Evolutionary conservation across 2,888 invertebrate genomes (phyloP), one percentile per base, ranked within the genome.

Genomic region (Stenoptilia bipunctidactyla): DNA sequence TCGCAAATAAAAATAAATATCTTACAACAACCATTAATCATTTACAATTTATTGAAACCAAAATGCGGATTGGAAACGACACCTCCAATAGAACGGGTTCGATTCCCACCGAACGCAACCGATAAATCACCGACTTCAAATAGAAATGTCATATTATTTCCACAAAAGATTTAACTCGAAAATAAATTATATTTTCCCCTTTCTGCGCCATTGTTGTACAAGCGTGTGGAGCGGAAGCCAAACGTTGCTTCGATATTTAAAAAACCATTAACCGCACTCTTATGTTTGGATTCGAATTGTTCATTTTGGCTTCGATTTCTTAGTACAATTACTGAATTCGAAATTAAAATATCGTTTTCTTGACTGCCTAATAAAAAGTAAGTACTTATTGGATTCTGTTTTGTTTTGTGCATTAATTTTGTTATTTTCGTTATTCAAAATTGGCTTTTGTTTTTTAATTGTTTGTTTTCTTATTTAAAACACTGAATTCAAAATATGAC

Each of bases 101-200:
- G 52, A 56, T 57, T 52, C 58, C 55, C 58, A 57, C 69, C 69
- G 54, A 66, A 66, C 65, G 66, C 66, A 66, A 56, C 79, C 82
- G 70, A 85, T 85, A 85, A 84, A 85, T 85, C 84, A 84, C 62
- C 68, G 75, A 79, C 84, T 82, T 82, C 79, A 80, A 85, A 85
- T 84, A 84, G 84, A 85, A 84, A 83, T 73, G 84, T 85, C 84
- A 85, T 83, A 84, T 84, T 85, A 85, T 82, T 83, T 77, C 77
- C 82, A 84, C 85, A 84, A 85, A 85, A 85, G 84, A 84, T 85
- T 85, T 84, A 84, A 84, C 84, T 82, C 65, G 79, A 80, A 85
- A 83, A 85, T 85, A 85, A 85, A 85, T 85, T 80, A 82, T 76
- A 64, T 71, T 77, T 76, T 71, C 71, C 76, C 77, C 80, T 70